Base-by-base conservation (phyloP, 2,113 vertebrate species). In the Nesoenas mayeri region DNA sequence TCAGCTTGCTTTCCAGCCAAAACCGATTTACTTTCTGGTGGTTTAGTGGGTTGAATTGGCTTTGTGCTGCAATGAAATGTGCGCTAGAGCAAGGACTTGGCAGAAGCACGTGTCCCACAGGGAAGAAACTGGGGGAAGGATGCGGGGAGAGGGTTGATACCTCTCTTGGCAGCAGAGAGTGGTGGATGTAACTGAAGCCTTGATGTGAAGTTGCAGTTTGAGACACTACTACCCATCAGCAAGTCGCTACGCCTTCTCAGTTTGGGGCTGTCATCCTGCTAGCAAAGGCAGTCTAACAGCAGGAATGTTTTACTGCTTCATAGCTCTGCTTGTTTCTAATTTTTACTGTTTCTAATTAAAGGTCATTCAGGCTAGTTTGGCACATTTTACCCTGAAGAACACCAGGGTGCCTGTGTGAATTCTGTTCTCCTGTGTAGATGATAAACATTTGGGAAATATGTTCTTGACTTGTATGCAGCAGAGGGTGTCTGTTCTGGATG, bases 1-100 rank as follows among this genome's bases (percentile, higher is more conserved):
- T 78, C 82, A 67, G 22, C 44, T 77, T 80, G 54, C 72, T 94
- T 93, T 86, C 72, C 51, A 91, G 92, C 92, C 91, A 88, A 96
- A 97, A 51, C 34, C 69, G 90, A 93, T 92, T 93, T 89, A 88
- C 77, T 88, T 92, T 95, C 86, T 81, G 42, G 83, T 92, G 83
- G 24, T 94, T 94, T 84, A 94, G 79, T 95, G 88, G 86, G 85
- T 73, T 60, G 91, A 67, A 78, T 92, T 94, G 88, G 83, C 92
- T 95, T 95, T 74, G 75, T 70, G 79, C 75, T 89, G 83, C 91
- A 84, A 81, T 93, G 89, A 80, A 92, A 92, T 62, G 69, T 88
- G 69, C 1, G 4, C 77, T 92, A 77, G 88, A 96, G 91, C 75
- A 89, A 91, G 72, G 38, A 40, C 48, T 95, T 96, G 94, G 95